These are phyloP conservation scores for Sylvicola fuscatus DNA, from an alignment of 2,888 invertebrate species.

Conservation along the genomic window DNA sequence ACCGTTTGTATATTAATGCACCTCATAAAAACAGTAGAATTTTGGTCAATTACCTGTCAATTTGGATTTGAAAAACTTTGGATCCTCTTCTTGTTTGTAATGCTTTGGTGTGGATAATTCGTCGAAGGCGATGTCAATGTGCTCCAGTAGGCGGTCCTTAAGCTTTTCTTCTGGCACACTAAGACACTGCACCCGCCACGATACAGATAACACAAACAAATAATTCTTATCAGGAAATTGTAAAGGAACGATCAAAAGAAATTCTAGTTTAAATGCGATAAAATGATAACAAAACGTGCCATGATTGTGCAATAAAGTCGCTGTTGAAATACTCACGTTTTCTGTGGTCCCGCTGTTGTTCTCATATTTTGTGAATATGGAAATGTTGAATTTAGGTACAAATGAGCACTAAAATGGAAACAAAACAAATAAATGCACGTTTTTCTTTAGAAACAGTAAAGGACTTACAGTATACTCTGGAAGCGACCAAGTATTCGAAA, in stretches of 20 bases:
- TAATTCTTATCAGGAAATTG: slow-evolving; percentile 9
- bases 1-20: no score
- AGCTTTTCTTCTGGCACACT: slow-evolving; percentile 50
- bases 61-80: slow-evolving; percentile 59
- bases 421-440: slow-evolving; percentile 9
- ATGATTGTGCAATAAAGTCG: no score
- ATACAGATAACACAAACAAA: no score
- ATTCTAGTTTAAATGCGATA: no score
- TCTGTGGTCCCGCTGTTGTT: slow-evolving; percentile 72
- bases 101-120: slow-evolving; percentile 57
- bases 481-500: slow-evolving; percentile 4
- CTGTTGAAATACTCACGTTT: slow-evolving; percentile 67
- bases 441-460: slow-evolving; percentile 3
- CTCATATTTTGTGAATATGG: slow-evolving; percentile 77
- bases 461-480: slow-evolving; percentile 53
- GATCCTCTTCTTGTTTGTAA: slow-evolving; percentile 80
- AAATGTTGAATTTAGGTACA: slow-evolving; percentile 63
- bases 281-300: no score
- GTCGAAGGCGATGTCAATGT: slow-evolving; percentile 74
- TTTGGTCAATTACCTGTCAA: slow-evolving; percentile 33
- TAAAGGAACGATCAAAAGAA: no score
- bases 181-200: slow-evolving; percentile 37
- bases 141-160: slow-evolving; percentile 50
- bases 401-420: slow-evolving; percentile 65
- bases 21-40: no score